Evolutionary conservation across 2,797 vertebrate genomes (phyloP), one percentile per base, ranked within the genome.

Genomic region (Pogonophryne albipinna): DNA sequence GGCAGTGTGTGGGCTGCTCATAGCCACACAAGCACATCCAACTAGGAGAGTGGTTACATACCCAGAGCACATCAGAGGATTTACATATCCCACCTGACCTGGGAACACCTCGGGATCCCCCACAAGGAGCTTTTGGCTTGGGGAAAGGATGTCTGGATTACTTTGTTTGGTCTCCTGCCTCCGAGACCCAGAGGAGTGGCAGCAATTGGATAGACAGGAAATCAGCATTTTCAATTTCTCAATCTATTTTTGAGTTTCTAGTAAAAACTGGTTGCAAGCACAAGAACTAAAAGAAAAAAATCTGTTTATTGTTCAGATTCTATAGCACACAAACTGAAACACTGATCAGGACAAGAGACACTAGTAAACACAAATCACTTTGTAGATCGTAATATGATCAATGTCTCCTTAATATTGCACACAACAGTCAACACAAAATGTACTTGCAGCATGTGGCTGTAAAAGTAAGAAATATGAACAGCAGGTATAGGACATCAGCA

Each of bases 381-480:
- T 60, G 17, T 56, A 42, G 45, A 61, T 12, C 66, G 12, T 31
- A 4, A 74, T 1, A 16, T 23, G 51, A 16, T 47, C 2, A 0
- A 66, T 23, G 53, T 23, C 10, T 51, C 44, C 20, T 46, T 31
- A 70, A 45, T 14, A 19, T 47, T 71, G 50, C 34, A 56, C 57
- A 57, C 45, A 20, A 45, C 44, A 17, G 17, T 45, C 11, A 12
- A 55, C 46, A 53, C 8, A 59, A 11, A n/a, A 63, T 49, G 8
- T 34, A 57, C 27, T 27, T 23, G 31, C 45, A 50, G 14, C 55
- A 47, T 57, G n/a, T 68, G 14, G 4, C 56, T 31, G 31, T 58
- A 76, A 78, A 76, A 74, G 14, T 44, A 63, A 45, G 10, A 27
- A 46, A 65, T 58, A 61, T 50, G 44, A 46, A 31, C 44, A 19